phyloP scores from a whole-genome alignment of 2,113 vertebrate species.

The Amphilophus citrinellus region DNA sequence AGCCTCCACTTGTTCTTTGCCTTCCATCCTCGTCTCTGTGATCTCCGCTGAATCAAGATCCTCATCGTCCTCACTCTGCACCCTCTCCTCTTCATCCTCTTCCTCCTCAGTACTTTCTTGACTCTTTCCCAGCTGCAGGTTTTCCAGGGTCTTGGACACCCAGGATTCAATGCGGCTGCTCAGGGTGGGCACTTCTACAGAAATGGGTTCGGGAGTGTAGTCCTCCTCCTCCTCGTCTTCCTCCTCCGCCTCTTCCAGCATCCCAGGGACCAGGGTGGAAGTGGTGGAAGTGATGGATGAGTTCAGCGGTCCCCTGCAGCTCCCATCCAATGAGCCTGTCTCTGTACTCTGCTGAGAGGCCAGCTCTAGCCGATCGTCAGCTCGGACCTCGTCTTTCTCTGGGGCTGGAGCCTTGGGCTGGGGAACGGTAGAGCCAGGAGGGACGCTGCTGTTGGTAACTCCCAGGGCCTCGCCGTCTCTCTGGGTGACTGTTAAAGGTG shows the following conservation, averaged over 20 bases:
- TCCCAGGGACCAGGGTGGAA: conserved; percentile 96
- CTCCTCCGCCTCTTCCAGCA: conserved; percentile 94
- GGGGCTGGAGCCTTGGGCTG: conserved; percentile 64
- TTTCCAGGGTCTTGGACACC: conserved; percentile 97
- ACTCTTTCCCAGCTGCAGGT: conserved; percentile 93
- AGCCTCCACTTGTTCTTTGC: conserved; percentile 58
- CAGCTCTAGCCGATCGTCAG: conserved; percentile 93
- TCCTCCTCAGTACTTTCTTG: conserved; percentile 91
- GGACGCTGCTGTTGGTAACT: conserved; percentile 3
- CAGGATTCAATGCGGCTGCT: conserved; percentile 96
- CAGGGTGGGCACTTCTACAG: conserved; percentile 92
- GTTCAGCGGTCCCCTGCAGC: conserved; percentile 92
- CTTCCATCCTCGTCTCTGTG: conserved; percentile 67
- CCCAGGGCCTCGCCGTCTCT: conserved; percentile 38
- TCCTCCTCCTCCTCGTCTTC: conserved; percentile 92
- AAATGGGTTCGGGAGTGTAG: conserved; percentile 90
- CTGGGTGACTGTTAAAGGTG: conserved; percentile 55
- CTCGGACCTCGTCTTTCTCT: conserved; percentile 86
- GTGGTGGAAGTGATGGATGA: conserved; percentile 98
- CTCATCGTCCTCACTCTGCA: conserved; percentile 89
- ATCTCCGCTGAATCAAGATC: conserved; percentile 85
- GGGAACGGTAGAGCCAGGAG: conserved; percentile 53
- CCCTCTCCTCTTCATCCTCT: conserved; percentile 82
- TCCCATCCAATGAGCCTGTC: conserved; percentile 95
- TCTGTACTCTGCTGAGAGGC: conserved; percentile 98